Base-by-base conservation (phyloP, 30 jellyfish, hydroid and myxozoan species). In the Hydra vulgaris region DNA sequence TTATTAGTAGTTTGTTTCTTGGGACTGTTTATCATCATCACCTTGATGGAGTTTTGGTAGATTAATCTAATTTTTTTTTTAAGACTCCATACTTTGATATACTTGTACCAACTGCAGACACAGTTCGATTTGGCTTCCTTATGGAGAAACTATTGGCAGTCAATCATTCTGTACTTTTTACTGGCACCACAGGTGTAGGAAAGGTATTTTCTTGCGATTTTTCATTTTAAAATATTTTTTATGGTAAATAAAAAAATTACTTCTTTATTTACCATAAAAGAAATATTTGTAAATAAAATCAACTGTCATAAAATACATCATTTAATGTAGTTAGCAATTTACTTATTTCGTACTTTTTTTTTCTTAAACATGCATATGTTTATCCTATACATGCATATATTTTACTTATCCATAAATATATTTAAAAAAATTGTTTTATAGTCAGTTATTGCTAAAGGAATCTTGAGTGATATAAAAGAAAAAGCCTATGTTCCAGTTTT, bases 171-270 rank as follows among this genome's bases (percentile, higher is more conserved):
- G 95, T 89, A 15, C 83, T 89, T 15, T 89, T 66, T 53, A 89
- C 97, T 19, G 97, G 97, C 75, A 89, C 94, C 22, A 89, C 97
- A 73, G 97, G 97, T 0, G 97, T 89, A 16, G 97, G 97, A 21
- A 89, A 89, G 95, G 97, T 89, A 74, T n/a, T n/a, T n/a, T n/a
- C n/a, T n/a, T n/a, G n/a, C n/a, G n/a, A n/a, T n/a, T n/a, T 27
- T 1, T 21, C 18, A 25, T 0, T 7, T 19, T 0, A 73, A 73
- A 15, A 73, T 8, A 23, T 20, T 20, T 73, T 20, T 8, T 20
- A 7, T 25, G 0, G 83, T 26, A 0, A 22, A 27, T 54, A 25
- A 17, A 7, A 24, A 25, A 8, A 21, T 27, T 76, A 25, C 52
- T 40, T 76, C 22, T 21, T 26, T 7, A 17, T n/a, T n/a, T n/a